phyloP scores from a whole-genome alignment of 2,113 vertebrate species.

The Semicossyphus pulcher region DNA sequence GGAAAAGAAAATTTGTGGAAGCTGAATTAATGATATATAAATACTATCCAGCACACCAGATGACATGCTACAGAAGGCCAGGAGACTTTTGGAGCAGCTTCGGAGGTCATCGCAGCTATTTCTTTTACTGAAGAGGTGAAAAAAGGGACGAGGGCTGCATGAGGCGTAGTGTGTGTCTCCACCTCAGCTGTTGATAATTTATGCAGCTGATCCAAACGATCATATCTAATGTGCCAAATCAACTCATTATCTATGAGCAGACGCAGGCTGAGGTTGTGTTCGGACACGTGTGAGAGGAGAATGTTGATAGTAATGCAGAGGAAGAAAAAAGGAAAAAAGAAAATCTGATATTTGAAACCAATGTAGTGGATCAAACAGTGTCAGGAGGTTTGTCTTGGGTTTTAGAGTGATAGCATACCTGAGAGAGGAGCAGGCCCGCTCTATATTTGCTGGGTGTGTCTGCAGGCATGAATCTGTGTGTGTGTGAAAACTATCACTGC shows the following conservation, averaged over 20 bases:
- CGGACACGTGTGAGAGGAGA: conserved; percentile 8
- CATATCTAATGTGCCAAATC: conserved; percentile 6
- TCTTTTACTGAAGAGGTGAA: neutral
- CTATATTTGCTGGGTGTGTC: conserved; percentile 73
- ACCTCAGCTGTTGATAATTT: no score
- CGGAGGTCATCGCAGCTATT: neutral
- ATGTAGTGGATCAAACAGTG: conserved; percentile 6
- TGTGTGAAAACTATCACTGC: conserved; percentile 77
- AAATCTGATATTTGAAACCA: conserved; percentile 14
- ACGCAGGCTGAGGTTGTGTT: conserved; percentile 8
- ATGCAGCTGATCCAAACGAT: neutral
- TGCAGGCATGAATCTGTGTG: conserved; percentile 61
- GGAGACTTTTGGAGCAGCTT: conserved; percentile 1
- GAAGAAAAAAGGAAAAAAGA: neutral
- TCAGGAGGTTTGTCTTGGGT: conserved; percentile 17
- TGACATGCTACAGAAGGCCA: conserved; percentile 11
- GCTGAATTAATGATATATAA: conserved; percentile 17
- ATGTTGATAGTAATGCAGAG: neutral
- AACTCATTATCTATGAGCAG: conserved; percentile 1
- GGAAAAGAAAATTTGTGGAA: conserved; percentile 36
- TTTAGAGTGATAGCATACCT: conserved; percentile 36
- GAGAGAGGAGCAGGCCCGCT: conserved; percentile 48
- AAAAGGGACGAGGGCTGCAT: neutral
- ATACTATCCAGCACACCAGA: conserved; percentile 20
- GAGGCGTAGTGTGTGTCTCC: no score